phyloP scores from a whole-genome alignment of 2,113 vertebrate species.

The Labrus mixtus region DNA sequence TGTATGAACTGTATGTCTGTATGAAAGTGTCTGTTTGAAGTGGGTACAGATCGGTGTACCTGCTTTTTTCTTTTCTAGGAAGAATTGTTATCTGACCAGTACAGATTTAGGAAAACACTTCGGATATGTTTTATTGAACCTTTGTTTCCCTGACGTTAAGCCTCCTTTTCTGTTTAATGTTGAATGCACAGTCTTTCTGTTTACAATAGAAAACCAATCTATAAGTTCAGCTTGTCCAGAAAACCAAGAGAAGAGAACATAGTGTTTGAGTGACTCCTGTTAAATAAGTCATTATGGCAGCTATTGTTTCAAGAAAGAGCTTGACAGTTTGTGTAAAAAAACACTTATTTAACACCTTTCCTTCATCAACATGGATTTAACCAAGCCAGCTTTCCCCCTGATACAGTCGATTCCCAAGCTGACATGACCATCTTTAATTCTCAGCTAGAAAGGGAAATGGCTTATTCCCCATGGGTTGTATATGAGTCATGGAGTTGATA shows the following conservation, averaged over 20 bases:
- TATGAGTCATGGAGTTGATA: neutral
- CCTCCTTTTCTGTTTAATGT: neutral
- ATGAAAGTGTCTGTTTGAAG: too few species aligned
- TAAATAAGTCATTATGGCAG: neutral
- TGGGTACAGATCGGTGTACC: too few species aligned
- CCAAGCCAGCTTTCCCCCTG: neutral
- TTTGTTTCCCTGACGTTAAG: neutral
- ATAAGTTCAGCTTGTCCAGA: neutral
- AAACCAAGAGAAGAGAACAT: neutral
- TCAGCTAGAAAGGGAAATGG: neutral
- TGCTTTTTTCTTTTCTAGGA: too few species aligned
- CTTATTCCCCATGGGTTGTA: neutral
- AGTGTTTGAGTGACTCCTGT: neutral
- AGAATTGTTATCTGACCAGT: too few species aligned
- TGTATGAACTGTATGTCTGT: too few species aligned
- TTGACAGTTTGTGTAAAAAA: neutral
- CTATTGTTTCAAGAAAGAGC: neutral
- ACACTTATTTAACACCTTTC: too few species aligned
- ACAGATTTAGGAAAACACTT: neutral
- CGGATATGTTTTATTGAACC: constrained; percentile 4
- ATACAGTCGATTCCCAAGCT: neutral
- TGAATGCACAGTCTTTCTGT: neutral
- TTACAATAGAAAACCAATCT: neutral
- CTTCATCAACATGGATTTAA: neutral
- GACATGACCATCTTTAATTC: neutral